Base-by-base conservation (phyloP, 2,113 vertebrate species). In the Plotosus lineatus region DNA sequence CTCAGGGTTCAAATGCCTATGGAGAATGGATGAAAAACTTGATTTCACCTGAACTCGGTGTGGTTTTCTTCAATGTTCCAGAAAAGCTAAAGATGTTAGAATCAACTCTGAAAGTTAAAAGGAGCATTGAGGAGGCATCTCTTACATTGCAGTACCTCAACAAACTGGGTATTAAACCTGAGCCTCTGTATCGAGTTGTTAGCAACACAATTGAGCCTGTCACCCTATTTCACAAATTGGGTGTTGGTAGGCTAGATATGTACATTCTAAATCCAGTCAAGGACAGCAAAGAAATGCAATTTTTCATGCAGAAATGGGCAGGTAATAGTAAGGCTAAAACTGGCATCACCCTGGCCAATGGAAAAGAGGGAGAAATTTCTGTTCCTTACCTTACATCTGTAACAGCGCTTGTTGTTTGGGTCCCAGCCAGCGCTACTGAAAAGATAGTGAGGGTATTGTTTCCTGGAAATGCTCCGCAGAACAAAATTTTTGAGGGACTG, bases 241-340 rank as follows among this genome's bases (percentile, higher is more conserved):
- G 98, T 4, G 98, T 99, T 79, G 98, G 98, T 9, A 96, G 95
- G 80, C 88, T 99, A 87, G 98, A 99, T 88, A 98, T 99, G 97
- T 99, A 99, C 8, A 84, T 99, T 66, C 90, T 99, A 81, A 99
- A 99, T 82, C 98, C 98, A 6, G 96, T 99, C 28, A 98, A 98
- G 80, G 98, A 99, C 86, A 99, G 97, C 91, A 99, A 99, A 87
- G 98, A 99, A 91, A 99, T 99, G 98, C 98, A 99, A 82, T 99
- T 99, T 85, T 94, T 99, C 48, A 98, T 99, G 97, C 97, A 99
- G 80, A 98, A 98, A 85, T 99, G 98, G 98, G 94, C 97, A 23
- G 98, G 98, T 12, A 99, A 99, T 82, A 99, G 98, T 87, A 99
- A 99, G 88, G 98, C 98, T 77, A 99, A 99, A 90, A 99, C 98